Evolutionary conservation across 2,888 invertebrate species (phyloP), one percentile per base, ranked within the genome.

Genomic region (Ichneumon xanthorius): DNA sequence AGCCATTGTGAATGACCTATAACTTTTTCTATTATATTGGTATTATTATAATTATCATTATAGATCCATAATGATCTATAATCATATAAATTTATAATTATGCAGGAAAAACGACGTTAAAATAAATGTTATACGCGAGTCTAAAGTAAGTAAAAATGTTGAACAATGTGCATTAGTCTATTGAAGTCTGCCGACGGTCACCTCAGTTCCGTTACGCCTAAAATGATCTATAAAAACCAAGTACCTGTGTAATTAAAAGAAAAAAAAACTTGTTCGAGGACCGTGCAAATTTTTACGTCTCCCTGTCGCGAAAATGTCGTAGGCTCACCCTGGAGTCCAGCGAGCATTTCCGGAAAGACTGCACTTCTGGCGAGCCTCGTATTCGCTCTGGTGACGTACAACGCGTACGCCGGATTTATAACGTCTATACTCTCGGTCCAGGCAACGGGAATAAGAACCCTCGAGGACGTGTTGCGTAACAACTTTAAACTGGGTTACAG

Each of bases 401-500:
- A 96, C 89, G 95, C 96, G 0, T 96, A 96, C 88, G 96, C 96
- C 0, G 96, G 96, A 0, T 96, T 96, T 88, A 96, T 96, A 72
- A 96, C 96, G 0, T 96, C 96, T 0, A 95, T 96, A 63, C 92
- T 96, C 75, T 96, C 96, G 0, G 96, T 96, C 0, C 94, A 96
- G 72, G 95, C 95, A 0, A 90, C 91, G 4, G 93, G 93, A 22
- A 95, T 96, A 22, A 95, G 95, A 78, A 95, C 95, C 1, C 94
- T 96, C 2, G 94, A 95, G 0, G 96, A 96, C 71, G 95, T 96
- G 1, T 92, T 96, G 2, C 95, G 95, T 4, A 95, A 95, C 22
- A 94, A 95, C 88, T 95, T 96, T 88, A 95, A 95, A 89, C 95
- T 96, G 67, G 96, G 96, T 0, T 96, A 96, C 89, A 95, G 96